Conservation (phyloP, 2,888 invertebrate species). For the Neria commutata region DNA sequence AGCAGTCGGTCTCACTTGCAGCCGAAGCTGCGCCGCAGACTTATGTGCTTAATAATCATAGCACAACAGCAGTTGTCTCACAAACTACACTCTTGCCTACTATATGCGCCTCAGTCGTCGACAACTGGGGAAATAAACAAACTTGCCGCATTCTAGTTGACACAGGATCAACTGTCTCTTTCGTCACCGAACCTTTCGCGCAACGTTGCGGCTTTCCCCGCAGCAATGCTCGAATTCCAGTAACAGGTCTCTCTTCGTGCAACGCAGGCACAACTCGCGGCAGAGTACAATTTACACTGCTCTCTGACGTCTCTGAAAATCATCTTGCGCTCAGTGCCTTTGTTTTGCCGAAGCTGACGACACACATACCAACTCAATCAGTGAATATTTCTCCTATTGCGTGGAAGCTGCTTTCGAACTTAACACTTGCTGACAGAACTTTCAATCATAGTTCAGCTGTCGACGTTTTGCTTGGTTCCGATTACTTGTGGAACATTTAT, state of each 20-base stretch:
- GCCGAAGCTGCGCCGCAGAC: too few relatives aligned
- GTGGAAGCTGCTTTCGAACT: neutral
- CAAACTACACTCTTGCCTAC: neutral
- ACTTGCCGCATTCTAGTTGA: neutral
- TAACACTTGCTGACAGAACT: slow-evolving; percentile 2
- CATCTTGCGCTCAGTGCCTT: neutral
- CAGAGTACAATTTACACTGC: neutral
- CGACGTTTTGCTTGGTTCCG: slow-evolving; percentile 9
- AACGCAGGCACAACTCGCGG: slow-evolving; percentile 9
- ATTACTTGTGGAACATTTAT: slow-evolving; percentile 2
- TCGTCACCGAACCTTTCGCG: neutral
- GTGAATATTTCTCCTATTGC: neutral
- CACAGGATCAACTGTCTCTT: neutral
- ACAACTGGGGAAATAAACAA: neutral
- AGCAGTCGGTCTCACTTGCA: neutral
- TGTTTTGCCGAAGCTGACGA: neutral
- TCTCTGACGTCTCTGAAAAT: neutral
- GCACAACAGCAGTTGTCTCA: too few relatives aligned
- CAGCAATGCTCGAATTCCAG: neutral
- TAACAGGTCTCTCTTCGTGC: neutral
- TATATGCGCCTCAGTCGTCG: neutral
- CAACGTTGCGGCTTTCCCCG: neutral
- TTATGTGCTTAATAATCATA: too few relatives aligned
- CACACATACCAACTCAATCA: neutral
- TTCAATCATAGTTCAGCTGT: slow-evolving; percentile 7